Base-by-base conservation (phyloP, 30 jellyfish, hydroid and myxozoan genomes). In the Aurelia sp. region DNA sequence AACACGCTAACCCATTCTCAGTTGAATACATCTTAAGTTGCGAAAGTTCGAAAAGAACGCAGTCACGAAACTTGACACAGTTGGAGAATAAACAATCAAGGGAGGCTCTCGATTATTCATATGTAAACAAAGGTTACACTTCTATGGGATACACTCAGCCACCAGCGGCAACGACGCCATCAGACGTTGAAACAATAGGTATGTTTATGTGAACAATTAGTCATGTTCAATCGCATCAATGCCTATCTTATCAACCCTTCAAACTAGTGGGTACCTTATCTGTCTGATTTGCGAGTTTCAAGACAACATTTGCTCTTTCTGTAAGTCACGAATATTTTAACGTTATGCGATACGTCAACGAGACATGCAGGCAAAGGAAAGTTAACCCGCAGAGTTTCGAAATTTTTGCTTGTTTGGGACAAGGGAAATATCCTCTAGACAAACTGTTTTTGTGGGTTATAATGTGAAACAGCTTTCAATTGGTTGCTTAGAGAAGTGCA, bases 151-250 rank as follows among this genome's bases (percentile, higher is more conserved):
- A 53, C 66, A 72, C 76, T 63, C 80, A 52, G 50, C 83, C 88
- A 74, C 83, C 86, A 24, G 88, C 47, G 16, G 12, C 79, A n/a
- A 44, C 92, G 24, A 64, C 87, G 76, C 44, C 86, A 22, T 60
- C 73, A n/a, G 95, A 74, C n/a, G 79, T 85, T 16, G 95, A 85
- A 40, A 85, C 95, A 63, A 85, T 85, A 50, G 95, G 95, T 85
- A 47, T 51, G 82, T 44, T 44, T 44, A 44, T 44, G 7, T 16
- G 55, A 44, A 44, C 55, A 44, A 44, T 44, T 44, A 44, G 55
- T 44, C 55, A 44, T 44, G 55, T 44, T 44, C 55, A 44, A 44
- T 44, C 55, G 55, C 55, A 44, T 44, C 55, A 44, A 44, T 44
- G 55, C 55, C 15, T 44, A 44, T 5, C 55, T 44, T 44, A 44